A percentile compares a stretch with the other conserved stretches of the same genome.
Evolutionary conservation across 2,113 vertebrate species (phyloP).

Genomic region (Semnornis frantzii): DNA sequence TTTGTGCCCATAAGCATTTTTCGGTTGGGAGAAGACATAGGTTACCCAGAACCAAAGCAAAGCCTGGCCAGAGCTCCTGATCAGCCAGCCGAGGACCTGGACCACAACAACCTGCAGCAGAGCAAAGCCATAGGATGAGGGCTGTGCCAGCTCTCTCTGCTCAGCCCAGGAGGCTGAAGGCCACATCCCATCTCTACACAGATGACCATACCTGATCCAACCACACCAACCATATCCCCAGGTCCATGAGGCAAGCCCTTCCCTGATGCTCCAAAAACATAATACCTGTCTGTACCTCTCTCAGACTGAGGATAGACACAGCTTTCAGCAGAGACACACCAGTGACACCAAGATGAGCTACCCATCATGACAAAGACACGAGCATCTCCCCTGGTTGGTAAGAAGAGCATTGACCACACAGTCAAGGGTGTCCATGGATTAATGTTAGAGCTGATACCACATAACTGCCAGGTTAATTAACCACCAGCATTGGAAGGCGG

Average conservation of each 20-base stretch:
- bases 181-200: background rate
- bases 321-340: background rate
- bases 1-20: background rate
- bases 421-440: fast-evolving
- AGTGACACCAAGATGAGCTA: background rate
- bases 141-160: background rate
- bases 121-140: fast-evolving
- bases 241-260: background rate
- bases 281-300: background rate
- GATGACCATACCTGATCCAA: background rate
- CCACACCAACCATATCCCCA: fast-evolving
- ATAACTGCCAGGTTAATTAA: background rate
- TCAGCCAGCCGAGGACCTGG: background rate
- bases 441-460: background rate
- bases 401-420: background rate
- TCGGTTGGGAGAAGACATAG: fast-evolving
- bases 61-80: background rate
- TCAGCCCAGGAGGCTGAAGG: background rate
- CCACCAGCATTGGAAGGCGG: fast-evolving
- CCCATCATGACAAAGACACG: background rate
- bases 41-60: background rate
- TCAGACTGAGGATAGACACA: background rate
- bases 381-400: background rate
- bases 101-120: background rate
- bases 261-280: background rate